Conservation (phyloP, 2,797 vertebrate species). For the Corythornis leucogaster region DNA sequence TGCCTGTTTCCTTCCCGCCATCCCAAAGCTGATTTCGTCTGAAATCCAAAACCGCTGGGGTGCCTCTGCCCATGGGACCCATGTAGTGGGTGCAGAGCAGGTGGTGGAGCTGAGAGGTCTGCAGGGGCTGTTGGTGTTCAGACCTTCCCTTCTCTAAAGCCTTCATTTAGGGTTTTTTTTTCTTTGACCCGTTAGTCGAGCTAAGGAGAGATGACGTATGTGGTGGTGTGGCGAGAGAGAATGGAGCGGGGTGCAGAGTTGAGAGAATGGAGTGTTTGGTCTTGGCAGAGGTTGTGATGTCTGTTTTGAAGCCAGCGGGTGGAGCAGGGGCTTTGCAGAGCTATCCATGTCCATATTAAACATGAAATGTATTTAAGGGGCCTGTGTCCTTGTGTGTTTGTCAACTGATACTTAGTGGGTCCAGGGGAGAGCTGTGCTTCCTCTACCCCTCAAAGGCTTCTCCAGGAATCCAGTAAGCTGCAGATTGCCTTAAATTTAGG, state of each 20-base stretch:
- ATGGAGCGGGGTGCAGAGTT: neutral
- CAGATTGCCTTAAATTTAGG: neutral
- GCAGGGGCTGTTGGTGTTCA: neutral
- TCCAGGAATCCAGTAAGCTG: neutral
- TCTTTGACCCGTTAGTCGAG: constrained; percentile 51
- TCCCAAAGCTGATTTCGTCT: neutral
- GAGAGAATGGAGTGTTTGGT: constrained; percentile 44
- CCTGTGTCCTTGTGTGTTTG: constrained; percentile 53
- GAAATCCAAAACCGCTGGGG: neutral
- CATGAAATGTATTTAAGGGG: constrained; percentile 68
- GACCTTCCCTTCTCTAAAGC: constrained; percentile 40
- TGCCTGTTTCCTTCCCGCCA: neutral
- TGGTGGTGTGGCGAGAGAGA: constrained; percentile 56
- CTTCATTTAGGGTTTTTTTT: constrained; percentile 51
- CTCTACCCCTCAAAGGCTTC: neutral
- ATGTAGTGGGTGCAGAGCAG: neutral
- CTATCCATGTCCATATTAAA: constrained; percentile 78
- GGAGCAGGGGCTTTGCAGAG: constrained; percentile 66
- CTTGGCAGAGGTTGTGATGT: constrained; percentile 9
- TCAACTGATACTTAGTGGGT: neutral
- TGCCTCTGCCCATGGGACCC: fast-evolving
- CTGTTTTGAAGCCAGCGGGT: constrained; percentile 31
- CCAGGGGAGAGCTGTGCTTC: neutral
- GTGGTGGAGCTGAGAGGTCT: neutral
- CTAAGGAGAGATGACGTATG: constrained; percentile 34